phyloP scores from a whole-genome alignment of 2,113 vertebrate species.

The Oncorhynchus clarkii region DNA sequence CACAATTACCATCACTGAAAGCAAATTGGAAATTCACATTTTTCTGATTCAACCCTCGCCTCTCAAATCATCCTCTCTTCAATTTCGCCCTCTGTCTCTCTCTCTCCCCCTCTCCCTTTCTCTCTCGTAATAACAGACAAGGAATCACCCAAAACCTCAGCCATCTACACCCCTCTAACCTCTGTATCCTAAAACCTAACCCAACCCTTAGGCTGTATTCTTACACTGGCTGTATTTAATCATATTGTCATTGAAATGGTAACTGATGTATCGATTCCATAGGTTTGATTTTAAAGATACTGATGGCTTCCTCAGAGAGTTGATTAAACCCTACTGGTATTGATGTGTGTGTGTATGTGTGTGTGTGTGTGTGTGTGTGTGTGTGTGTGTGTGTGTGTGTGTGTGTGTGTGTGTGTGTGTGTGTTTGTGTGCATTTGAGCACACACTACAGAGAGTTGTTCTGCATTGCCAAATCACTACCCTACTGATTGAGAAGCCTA shows the following conservation, averaged over 20 bases:
- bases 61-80: not conserved
- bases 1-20: conserved; percentile 59
- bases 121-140: too few species aligned
- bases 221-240: conserved; percentile 51
- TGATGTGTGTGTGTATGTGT: conserved; percentile 53
- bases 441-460: not conserved
- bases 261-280: conserved; percentile 30
- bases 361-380: conserved; percentile 45
- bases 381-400: conserved; percentile 30
- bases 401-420: not conserved
- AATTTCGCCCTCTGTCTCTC: too few species aligned
- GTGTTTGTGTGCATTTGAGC: conserved; percentile 25
- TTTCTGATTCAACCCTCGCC: conserved; percentile 42
- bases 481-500: conserved; percentile 49
- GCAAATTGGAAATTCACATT: conserved; percentile 68
- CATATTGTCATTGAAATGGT: conserved; percentile 46
- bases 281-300: conserved; percentile 37
- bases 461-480: conserved; percentile 52
- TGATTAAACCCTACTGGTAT: conserved; percentile 76
- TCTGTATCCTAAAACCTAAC: too few species aligned
- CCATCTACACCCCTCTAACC: too few species aligned
- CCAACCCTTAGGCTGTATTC: conserved; percentile 49
- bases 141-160: too few species aligned
- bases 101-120: too few species aligned
- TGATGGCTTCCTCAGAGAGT: conserved; percentile 73